A percentile compares a stretch with the other conserved stretches of the same genome.
Evolutionary conservation across 2,797 vertebrate species (phyloP).

Genomic region (Cossypha caffra): DNA sequence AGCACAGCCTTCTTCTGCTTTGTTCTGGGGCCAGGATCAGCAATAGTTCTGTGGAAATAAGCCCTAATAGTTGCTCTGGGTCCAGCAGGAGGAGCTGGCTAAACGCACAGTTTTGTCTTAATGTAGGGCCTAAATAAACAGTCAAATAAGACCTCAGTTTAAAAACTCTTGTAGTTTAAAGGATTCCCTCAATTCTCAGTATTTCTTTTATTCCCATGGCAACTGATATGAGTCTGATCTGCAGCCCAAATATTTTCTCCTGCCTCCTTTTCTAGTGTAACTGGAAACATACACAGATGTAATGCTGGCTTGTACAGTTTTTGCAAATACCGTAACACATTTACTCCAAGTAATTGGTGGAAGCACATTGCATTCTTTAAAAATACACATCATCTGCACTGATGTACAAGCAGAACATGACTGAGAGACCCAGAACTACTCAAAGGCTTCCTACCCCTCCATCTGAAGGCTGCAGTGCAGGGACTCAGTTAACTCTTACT

Average conservation of each 20-base stretch:
- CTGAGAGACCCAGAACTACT: not conserved
- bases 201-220: conserved; percentile 44
- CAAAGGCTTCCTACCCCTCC: not conserved
- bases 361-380: not conserved
- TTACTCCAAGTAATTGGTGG: not conserved
- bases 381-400: not conserved
- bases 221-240: not conserved
- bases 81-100: conserved; percentile 68
- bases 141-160: conserved; percentile 23
- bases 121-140: conserved; percentile 57
- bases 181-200: conserved; percentile 49
- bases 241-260: conserved; percentile 22
- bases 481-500: not conserved
- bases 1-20: not conserved
- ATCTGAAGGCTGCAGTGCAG: not conserved
- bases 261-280: not conserved
- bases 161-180: conserved; percentile 28
- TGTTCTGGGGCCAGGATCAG: conserved; percentile 50
- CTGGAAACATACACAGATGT: not conserved
- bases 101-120: conserved; percentile 46
- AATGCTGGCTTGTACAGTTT: not conserved
- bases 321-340: not conserved
- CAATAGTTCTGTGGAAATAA: conserved; percentile 32
- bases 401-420: not conserved
- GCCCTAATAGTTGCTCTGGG: conserved; percentile 24